These are phyloP conservation scores for Hermaeophaga mercurialis DNA, from an alignment of 2,888 invertebrate species.

Conservation along the genomic window DNA sequence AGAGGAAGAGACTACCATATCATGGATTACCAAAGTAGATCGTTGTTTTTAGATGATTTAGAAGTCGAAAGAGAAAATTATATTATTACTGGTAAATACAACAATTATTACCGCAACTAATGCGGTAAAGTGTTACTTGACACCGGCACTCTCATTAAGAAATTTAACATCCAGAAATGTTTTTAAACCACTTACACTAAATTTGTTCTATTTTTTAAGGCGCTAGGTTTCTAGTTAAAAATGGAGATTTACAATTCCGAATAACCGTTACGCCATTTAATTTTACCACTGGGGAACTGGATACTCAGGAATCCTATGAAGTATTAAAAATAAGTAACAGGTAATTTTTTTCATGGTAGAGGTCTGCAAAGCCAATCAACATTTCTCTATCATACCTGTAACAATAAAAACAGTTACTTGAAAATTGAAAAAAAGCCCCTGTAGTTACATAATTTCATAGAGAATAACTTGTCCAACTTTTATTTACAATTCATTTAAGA, in stretches of 20 bases:
- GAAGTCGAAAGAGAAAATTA: conserved; percentile 65
- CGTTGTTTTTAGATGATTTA: conserved; percentile 81
- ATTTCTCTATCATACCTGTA: too few relatives aligned
- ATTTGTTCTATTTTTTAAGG: conserved; percentile 54
- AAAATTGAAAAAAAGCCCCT: too few relatives aligned
- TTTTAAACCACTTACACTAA: neutral
- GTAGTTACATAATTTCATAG: too few relatives aligned
- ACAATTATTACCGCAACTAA: too few relatives aligned
- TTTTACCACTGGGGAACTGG: conserved; percentile 72
- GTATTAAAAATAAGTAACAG: neutral
- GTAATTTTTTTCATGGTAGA: neutral
- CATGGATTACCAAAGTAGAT: conserved; percentile 73
- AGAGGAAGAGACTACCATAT: conserved; percentile 76
- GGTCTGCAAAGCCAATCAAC: too few relatives aligned
- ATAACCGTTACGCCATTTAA: conserved; percentile 77
- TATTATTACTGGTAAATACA: conserved; percentile 74
- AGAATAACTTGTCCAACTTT: too few relatives aligned
- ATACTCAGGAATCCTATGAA: conserved; percentile 44
- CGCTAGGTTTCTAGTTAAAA: conserved; percentile 73
- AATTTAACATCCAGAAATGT: too few relatives aligned
- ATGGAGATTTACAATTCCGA: conserved; percentile 81
- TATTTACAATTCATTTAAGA: too few relatives aligned
- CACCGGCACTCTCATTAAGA: too few relatives aligned
- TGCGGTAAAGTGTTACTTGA: too few relatives aligned
- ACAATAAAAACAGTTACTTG: too few relatives aligned